Evolutionary conservation across 2,797 vertebrate species (phyloP).

Genomic region (Sylvilagus floridanus): DNA sequence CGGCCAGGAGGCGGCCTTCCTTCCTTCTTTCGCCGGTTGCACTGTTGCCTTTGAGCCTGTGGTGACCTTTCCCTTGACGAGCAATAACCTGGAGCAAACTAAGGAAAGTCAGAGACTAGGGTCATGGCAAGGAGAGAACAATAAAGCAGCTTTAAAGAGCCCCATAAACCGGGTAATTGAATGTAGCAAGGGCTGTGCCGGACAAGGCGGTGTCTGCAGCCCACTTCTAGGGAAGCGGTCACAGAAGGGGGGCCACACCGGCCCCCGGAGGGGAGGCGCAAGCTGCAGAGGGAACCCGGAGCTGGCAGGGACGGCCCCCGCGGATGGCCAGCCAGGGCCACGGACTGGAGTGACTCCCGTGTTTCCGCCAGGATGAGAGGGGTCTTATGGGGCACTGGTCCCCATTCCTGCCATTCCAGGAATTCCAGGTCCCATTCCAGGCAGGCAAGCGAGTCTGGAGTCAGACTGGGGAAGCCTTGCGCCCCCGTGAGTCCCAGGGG

Average conservation of each 20-base stretch:
- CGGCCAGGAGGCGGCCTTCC: background rate
- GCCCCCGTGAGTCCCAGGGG: no score
- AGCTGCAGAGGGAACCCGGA: background rate
- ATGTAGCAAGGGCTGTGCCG: background rate
- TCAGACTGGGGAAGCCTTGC: background rate
- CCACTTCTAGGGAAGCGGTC: background rate
- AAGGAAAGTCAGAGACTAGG: conserved; percentile 58
- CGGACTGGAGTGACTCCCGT: background rate
- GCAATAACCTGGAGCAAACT: conserved; percentile 71
- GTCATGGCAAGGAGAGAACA: conserved; percentile 71
- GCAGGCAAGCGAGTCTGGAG: background rate
- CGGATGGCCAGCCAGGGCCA: background rate
- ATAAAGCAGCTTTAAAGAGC: conserved; percentile 76
- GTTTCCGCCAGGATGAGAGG: background rate
- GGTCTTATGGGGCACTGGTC: fast-evolving
- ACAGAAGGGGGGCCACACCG: conserved; percentile 30
- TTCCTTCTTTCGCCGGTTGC: background rate
- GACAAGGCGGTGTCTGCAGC: conserved; percentile 23
- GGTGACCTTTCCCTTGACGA: conserved; percentile 75
- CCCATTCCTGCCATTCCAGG: no score
- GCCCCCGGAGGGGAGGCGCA: background rate
- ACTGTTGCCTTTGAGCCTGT: conserved; percentile 38
- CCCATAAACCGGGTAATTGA: conserved; percentile 77
- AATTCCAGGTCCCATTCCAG: background rate
- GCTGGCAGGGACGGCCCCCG: background rate